Evolutionary conservation across 2,797 vertebrate species (phyloP).

Genomic region (Mus caroli): DNA sequence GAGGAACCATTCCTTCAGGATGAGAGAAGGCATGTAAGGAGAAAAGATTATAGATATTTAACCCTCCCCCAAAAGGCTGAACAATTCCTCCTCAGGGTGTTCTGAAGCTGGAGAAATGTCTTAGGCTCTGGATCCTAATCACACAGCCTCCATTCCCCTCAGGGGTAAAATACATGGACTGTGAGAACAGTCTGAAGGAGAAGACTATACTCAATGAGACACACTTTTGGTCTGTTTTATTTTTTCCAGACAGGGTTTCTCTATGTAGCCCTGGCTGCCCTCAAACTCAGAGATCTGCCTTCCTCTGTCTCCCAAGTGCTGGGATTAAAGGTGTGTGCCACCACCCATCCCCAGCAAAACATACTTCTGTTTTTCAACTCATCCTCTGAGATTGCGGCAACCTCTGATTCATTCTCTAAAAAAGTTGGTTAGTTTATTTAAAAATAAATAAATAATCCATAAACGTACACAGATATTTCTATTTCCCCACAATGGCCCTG

Average conservation of each 20-base stretch:
- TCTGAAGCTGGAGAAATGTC: background rate
- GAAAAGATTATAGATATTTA: background rate
- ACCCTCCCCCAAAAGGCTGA: background rate
- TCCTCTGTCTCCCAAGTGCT: background rate
- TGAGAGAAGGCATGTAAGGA: background rate
- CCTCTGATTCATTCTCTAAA: conserved; percentile 12
- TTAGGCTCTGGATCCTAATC: background rate
- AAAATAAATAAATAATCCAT: background rate
- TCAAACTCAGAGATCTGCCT: background rate
- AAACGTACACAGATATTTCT: background rate
- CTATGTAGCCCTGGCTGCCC: background rate
- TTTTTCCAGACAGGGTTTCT: background rate
- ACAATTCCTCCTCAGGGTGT: background rate
- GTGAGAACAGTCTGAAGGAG: background rate
- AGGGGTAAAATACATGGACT: background rate
- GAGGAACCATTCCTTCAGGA: background rate
- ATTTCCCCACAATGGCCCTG: background rate
- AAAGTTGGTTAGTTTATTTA: background rate
- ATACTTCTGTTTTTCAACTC: background rate
- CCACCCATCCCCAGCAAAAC: background rate
- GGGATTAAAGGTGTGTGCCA: background rate
- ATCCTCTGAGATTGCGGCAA: background rate
- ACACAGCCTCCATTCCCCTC: no score
- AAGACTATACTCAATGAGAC: background rate
- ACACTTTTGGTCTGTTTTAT: background rate